phyloP scores from a whole-genome alignment of 1,140 invertebrate genomes.

The Bombyx mandarina region DNA sequence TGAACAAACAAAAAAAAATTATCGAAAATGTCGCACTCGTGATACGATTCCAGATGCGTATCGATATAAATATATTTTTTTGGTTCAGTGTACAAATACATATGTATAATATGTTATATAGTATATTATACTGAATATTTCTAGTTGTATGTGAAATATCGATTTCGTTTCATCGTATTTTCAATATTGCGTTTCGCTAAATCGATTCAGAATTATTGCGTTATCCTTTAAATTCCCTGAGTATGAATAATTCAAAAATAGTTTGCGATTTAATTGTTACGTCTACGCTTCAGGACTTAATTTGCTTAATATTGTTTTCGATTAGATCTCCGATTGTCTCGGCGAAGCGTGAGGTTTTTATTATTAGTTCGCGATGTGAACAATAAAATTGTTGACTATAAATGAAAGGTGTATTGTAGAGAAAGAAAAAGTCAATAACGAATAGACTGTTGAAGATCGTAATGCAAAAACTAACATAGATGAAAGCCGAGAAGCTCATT shows the following conservation, averaged over 20 bases:
- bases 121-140: not conserved
- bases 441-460: no score
- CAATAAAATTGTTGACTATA: no score
- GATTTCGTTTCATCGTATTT: slow-evolving; percentile 3
- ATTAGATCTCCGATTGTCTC: not conserved
- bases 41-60: slow-evolving; percentile 46
- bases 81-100: not conserved
- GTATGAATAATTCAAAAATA: slow-evolving; percentile 12
- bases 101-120: no score
- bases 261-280: slow-evolving; percentile 2
- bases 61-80: slow-evolving; percentile 29
- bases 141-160: not conserved
- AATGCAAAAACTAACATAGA: no score
- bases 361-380: not conserved
- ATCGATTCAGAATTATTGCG: slow-evolving; percentile 13
- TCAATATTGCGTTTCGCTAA: slow-evolving; percentile 20
- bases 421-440: no score
- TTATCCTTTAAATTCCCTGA: slow-evolving; percentile 7
- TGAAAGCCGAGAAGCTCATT: no score
- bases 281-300: not conserved
- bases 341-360: not conserved
- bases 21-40: slow-evolving; percentile 11
- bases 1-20: slow-evolving; percentile 5
- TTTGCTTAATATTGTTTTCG: not conserved
- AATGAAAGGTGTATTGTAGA: no score